Base-by-base conservation (phyloP, 2,797 vertebrate species). In the Champsocephalus gunnari region DNA sequence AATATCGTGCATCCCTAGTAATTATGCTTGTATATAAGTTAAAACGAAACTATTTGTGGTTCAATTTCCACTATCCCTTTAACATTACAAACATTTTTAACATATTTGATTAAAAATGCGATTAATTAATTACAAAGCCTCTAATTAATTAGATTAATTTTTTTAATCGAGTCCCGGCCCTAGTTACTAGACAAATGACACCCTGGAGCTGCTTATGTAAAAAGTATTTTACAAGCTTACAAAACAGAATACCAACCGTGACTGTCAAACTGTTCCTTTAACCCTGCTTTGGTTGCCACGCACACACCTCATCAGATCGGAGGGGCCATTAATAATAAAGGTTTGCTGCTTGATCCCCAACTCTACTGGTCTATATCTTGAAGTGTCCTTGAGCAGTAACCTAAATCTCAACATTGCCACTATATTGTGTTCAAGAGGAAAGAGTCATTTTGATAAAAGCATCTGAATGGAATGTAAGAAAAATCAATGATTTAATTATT, bases 351-450 rank as follows among this genome's bases (percentile, higher is more conserved):
- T 48, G 51, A 73, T 71, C 48, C 53, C 48, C 51, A 41, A 47
- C 61, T 73, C 62, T 49, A 41, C 21, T 11, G 28, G 14, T 58
- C 49, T 79, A 10, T 57, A 56, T 55, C 66, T 54, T 55, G 43
- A 54, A 49, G 71, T 80, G 61, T 71, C 77, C 68, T 72, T 71
- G 68, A 73, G 63, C 73, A 54, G 79, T 47, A 77, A 49, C 5
- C 24, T 51, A 28, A 65, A 56, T 50, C n/a, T 48, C 12, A 49
- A 49, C 64, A 71, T 28, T 55, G 19, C 19, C 7, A 68, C 44
- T 13, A 45, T 61, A 24, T 24, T 66, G 34, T 51, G 13, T 49
- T 41, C 0, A 21, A 9, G 13, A n/a, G 49, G 38, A 28, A 51
- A 32, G 10, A 19, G 2, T 6, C 4, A 64, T 2, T 43, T 58